Evolutionary conservation across 2,797 vertebrate genomes (phyloP), one percentile per base, ranked within the genome.

Genomic region (Ptychadena robeensis): DNA sequence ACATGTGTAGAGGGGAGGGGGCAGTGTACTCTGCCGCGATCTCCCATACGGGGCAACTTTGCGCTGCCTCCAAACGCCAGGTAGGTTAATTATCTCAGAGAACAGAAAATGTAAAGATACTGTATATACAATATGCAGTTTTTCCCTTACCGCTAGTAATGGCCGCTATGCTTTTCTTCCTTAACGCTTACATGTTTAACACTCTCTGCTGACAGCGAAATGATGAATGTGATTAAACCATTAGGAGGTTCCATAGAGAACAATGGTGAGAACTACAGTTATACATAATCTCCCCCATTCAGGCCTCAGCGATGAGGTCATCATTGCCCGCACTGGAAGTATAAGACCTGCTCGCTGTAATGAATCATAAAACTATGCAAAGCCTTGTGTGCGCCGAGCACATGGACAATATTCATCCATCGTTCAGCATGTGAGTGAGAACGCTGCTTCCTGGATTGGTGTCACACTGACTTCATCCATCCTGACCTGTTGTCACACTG

Each of bases 341-440:
- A 77, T 27, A 37, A 38, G 63, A 77, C 74, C 63, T 77, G 74
- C 37, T 31, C 25, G 28, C 59, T 31, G 74, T 35, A 67, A 66
- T 66, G 74, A 64, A 77, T 77, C 61, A 77, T 77, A 66, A 77
- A 77, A 77, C 35, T 48, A 77, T 31, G 35, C 37, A 77, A 30
- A 65, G 25, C 9, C 48, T 37, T 31, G 35, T 37, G 35, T 65
- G 32, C 32, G 44, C 10, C 5, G 44, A 53, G 44, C 44, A 53
- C 44, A 53, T 53, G 44, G 11, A 31, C 9, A 32, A 65, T 18
- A 32, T 65, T 31, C 31, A 4, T 53, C 44, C 44, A 53, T 53
- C 22, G 44, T 18, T 53, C 18, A 53, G 15, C 15, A 15, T 22
- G 15, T 22, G 6, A 53, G 15, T 53, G 7, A 1, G 22, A 53